A percentile compares a stretch with the other conserved stretches of the same genome.
These are phyloP conservation scores for Montipora sp. DNA, from an alignment of 64 coral and sea anemone genomes.

Conservation along the genomic window DNA sequence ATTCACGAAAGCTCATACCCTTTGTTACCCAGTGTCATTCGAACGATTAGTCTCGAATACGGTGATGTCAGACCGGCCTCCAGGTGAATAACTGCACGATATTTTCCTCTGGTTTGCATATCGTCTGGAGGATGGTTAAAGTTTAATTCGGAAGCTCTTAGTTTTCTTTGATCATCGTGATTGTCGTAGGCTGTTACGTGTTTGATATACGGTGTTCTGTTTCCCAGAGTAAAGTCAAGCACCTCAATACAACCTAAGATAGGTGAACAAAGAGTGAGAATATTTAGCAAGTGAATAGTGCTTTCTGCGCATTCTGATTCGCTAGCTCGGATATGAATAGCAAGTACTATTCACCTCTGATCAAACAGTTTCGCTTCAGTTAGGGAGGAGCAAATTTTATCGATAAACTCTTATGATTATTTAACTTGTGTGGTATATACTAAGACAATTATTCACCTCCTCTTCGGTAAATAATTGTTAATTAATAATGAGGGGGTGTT, in stretches of 20 bases:
- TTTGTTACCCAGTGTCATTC: constrained; percentile 77
- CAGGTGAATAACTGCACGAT: constrained; percentile 69
- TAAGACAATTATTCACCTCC: too few relatives aligned
- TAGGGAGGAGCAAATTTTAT: too few relatives aligned
- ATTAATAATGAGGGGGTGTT: too few relatives aligned
- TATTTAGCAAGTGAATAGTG: too few relatives aligned
- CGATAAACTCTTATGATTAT: too few relatives aligned
- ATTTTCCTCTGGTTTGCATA: constrained; percentile 55
- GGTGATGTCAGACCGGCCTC: constrained; percentile 76
- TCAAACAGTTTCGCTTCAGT: too few relatives aligned
- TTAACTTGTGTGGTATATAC: too few relatives aligned
- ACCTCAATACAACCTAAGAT: constrained; percentile 67
- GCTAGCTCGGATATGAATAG: too few relatives aligned
- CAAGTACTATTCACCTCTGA: too few relatives aligned
- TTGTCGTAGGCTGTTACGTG: constrained; percentile 64
- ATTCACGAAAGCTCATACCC: constrained; percentile 32
- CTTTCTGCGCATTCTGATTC: too few relatives aligned
- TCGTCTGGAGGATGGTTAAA: constrained; percentile 72
- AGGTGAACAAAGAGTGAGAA: not conserved
- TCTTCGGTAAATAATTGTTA: too few relatives aligned
- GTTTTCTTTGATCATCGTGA: constrained; percentile 60
- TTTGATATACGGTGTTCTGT: constrained; percentile 68
- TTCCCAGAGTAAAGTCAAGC: constrained; percentile 70
- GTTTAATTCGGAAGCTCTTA: constrained; percentile 58
- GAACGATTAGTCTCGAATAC: constrained; percentile 71